phyloP scores from a whole-genome alignment of 2,888 invertebrate genomes.

The Pyrochroa serraticornis region DNA sequence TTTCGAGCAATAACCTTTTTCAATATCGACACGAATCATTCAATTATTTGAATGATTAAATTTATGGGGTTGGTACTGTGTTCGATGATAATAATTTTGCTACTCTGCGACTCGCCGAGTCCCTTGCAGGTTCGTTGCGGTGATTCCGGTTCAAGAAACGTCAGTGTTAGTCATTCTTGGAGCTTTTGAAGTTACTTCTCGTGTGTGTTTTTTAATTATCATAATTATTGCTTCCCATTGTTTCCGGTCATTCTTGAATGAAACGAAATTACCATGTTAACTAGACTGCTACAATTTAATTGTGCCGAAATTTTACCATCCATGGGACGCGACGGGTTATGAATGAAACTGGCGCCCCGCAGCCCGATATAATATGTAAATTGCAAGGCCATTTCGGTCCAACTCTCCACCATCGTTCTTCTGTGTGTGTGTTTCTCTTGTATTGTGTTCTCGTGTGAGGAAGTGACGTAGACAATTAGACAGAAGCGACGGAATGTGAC shows the following conservation, averaged over 20 bases:
- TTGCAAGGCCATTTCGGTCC: conserved; percentile 21
- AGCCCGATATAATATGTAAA: conserved; percentile 18
- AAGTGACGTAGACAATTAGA: conserved; percentile 40
- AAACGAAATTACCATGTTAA: conserved; percentile 19
- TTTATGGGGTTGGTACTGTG: too few species aligned
- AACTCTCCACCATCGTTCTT: background rate
- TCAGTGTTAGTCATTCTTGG: too few species aligned
- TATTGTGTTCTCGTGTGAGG: conserved; percentile 19
- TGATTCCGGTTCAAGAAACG: too few species aligned
- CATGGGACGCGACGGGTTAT: conserved; percentile 4
- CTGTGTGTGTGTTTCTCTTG: background rate
- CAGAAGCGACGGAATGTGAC: conserved; percentile 40
- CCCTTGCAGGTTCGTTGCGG: too few species aligned
- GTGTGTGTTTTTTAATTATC: too few species aligned
- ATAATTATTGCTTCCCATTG: too few species aligned
- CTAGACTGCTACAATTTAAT: conserved; percentile 23
- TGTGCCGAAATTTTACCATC: conserved; percentile 4
- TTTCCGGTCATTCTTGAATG: background rate
- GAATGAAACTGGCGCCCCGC: conserved; percentile 11
- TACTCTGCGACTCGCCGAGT: too few species aligned
- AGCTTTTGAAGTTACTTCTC: too few species aligned
- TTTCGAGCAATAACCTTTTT: too few species aligned
- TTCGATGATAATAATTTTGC: too few species aligned
- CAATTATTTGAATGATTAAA: too few species aligned
- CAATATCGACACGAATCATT: too few species aligned